Percentiles rank a stretch among this genome's conserved stretches.
These are phyloP conservation scores for Hydriomena furcata DNA, from an alignment of 2,888 invertebrate genomes.

Conservation along the genomic window DNA sequence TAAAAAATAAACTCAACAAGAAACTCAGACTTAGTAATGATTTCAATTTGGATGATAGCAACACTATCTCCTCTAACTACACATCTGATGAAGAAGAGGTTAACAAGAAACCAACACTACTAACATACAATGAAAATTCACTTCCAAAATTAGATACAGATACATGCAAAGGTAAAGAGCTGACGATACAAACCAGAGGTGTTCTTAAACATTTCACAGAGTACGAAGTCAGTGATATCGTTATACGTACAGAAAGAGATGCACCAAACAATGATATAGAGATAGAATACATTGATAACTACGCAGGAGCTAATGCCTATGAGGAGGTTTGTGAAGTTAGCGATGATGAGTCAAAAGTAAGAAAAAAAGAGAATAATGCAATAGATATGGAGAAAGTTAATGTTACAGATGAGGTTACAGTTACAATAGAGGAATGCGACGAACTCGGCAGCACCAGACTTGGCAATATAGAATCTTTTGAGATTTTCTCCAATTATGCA, in stretches of 20 bases:
- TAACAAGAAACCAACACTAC: too few relatives aligned
- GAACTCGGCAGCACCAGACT: background rate
- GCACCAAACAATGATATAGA: conserved; percentile 5
- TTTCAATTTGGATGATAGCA: conserved; percentile 3
- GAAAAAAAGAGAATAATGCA: background rate
- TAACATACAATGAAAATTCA: too few relatives aligned
- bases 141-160: background rate
- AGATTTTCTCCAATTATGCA: background rate
- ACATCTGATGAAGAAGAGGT: background rate
- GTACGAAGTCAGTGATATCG: conserved; percentile 11
- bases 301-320: conserved; percentile 5
- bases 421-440: background rate
- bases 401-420: background rate
- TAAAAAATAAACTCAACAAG: conserved; percentile 7
- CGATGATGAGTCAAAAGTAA: conserved; percentile 14
- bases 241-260: conserved; percentile 11
- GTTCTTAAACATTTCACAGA: conserved; percentile 11
- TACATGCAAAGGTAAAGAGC: conserved; percentile 1
- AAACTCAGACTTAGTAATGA: conserved; percentile 5
- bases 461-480: conserved; percentile 8
- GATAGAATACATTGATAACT: conserved; percentile 19
- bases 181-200: conserved; percentile 5
- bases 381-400: background rate
- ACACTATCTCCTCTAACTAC: background rate
- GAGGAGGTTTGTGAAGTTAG: conserved; percentile 15